phyloP scores from a whole-genome alignment of 2,888 invertebrate genomes.

The Drosophila paranaensis region DNA sequence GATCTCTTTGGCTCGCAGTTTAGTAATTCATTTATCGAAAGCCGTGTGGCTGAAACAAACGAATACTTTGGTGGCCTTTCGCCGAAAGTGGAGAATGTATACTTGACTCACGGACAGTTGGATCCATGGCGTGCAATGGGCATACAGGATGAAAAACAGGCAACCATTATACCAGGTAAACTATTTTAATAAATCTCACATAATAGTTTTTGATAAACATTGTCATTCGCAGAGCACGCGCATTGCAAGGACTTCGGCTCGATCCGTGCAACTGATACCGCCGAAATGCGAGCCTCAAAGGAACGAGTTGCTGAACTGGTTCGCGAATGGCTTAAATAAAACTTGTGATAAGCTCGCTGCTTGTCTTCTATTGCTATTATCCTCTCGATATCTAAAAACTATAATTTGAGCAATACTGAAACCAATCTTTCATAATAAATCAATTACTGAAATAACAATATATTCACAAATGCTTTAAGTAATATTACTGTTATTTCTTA shows the following conservation, averaged over 20 bases:
- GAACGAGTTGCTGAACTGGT: slow-evolving; percentile 78
- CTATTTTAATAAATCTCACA: rapidly evolving
- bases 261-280: slow-evolving; percentile 69
- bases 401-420: not conserved
- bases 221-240: slow-evolving; percentile 67
- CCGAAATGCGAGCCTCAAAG: slow-evolving; percentile 81
- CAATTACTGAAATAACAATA: not conserved
- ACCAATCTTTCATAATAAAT: not conserved
- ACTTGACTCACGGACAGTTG: slow-evolving; percentile 86
- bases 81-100: slow-evolving; percentile 85
- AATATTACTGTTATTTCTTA: too few species aligned
- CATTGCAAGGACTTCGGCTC: slow-evolving; percentile 83
- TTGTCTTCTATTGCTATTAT: too few species aligned
- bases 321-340: slow-evolving; percentile 74
- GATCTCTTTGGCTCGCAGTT: slow-evolving; percentile 79
- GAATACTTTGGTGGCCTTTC: slow-evolving; percentile 85
- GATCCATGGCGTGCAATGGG: slow-evolving; percentile 87
- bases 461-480: not conserved
- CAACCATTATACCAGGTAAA: slow-evolving; percentile 79
- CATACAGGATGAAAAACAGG: slow-evolving; percentile 76
- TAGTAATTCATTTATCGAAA: slow-evolving; percentile 63
- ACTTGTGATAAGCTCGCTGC: not conserved
- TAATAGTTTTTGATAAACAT: not conserved
- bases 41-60: slow-evolving; percentile 84
- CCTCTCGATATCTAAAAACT: not conserved